Conservation (phyloP, 1,140 invertebrate genomes). For the Linepithema humile region DNA sequence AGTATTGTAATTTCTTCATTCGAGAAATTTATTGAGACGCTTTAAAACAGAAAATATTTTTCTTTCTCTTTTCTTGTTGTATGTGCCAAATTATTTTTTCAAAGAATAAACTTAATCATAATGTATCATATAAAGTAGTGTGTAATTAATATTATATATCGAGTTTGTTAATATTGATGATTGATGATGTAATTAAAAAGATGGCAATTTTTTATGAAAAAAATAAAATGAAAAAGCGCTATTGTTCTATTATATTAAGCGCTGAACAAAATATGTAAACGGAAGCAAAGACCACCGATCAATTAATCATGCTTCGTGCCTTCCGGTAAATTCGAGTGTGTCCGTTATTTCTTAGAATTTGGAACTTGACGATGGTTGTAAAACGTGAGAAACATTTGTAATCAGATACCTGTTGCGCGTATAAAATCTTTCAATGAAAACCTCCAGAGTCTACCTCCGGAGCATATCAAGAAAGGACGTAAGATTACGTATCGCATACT, state of each 20-base stretch:
- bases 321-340: conserved; percentile 28
- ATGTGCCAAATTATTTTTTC: neutral
- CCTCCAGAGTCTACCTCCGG: neutral
- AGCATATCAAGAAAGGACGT: conserved; percentile 25
- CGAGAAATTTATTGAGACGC: neutral
- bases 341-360: conserved; percentile 15
- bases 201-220: too few relatives aligned
- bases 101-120: neutral
- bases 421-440: conserved; percentile 5
- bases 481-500: conserved; percentile 13
- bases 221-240: neutral
- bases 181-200: too few relatives aligned
- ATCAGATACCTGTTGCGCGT: conserved; percentile 49
- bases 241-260: neutral
- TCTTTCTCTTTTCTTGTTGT: neutral
- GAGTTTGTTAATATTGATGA: too few relatives aligned
- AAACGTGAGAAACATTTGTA: conserved; percentile 34
- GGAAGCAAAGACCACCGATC: conserved; percentile 5
- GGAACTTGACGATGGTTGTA: neutral
- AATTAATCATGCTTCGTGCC: conserved; percentile 39
- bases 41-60: neutral
- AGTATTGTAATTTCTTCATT: neutral
- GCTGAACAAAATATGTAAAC: neutral
- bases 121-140: neutral
- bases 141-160: too few relatives aligned